phyloP scores from a whole-genome alignment of 30 jellyfish, hydroid and myxozoan genomes.

The Calvadosia cruxmelitensis region DNA sequence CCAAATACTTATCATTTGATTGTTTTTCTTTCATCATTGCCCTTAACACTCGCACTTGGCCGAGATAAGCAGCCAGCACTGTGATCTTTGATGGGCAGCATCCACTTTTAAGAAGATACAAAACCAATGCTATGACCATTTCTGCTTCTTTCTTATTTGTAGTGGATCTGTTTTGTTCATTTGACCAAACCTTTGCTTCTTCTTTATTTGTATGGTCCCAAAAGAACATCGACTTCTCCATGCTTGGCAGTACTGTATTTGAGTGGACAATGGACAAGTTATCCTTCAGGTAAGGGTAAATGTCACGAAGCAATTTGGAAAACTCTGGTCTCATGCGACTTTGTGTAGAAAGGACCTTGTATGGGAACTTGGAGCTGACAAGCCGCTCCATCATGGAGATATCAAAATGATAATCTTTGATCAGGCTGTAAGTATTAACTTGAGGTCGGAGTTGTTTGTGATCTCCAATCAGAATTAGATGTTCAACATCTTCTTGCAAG shows the following conservation, averaged over 20 bases:
- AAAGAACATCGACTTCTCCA: constrained; percentile 13
- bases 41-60: constrained; percentile 41
- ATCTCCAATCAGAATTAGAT: constrained; percentile 58
- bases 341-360: constrained; percentile 23
- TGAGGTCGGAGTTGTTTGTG: constrained; percentile 58
- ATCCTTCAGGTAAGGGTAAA: constrained; percentile 32
- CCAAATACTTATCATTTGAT: neutral
- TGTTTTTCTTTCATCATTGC: constrained; percentile 7
- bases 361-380: constrained; percentile 13
- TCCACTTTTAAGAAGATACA: constrained; percentile 35
- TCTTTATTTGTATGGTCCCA: constrained; percentile 56
- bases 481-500: constrained; percentile 38
- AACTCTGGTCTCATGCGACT: constrained; percentile 57
- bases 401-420: constrained; percentile 34
- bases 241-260: constrained; percentile 26
- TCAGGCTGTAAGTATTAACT: constrained; percentile 33
- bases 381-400: constrained; percentile 67
- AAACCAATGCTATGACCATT: constrained; percentile 32
- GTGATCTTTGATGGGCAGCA: constrained; percentile 24
- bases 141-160: neutral
- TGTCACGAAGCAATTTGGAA: constrained; percentile 38
- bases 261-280: constrained; percentile 23
- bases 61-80: constrained; percentile 44
- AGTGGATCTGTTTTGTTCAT: neutral
- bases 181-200: constrained; percentile 20